Evolutionary conservation across 2,888 invertebrate species (phyloP), one percentile per base, ranked within the genome.

Genomic region (Philhelius pedissequus): DNA sequence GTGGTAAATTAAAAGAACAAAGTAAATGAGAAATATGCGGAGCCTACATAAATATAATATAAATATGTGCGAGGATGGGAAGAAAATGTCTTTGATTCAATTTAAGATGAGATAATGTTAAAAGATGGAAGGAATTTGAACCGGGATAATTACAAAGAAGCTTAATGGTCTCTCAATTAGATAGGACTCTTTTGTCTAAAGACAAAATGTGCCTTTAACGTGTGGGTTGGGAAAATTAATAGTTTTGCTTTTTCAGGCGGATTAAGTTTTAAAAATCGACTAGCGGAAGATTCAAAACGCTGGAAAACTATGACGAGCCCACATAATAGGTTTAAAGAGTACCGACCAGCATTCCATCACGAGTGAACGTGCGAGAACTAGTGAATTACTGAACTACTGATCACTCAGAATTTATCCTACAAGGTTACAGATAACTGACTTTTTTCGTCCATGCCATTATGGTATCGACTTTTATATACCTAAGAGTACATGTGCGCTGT

Each of bases 1-100:
- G 83, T 79, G 74, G 79, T 74, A 83, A 74, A 83, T 83, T 83
- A 56, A 79, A 68, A 74, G 58, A 60, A 78, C 68, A 32, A 70
- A 75, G 48, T 20, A 43, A 40, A 30, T 30, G 68, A 73, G 66
- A 56, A 56, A 48, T 30, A 38, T 35, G n/a, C n/a, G 35, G 50
- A 22, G 56, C 30, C 32, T 32, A 5, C 11, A 25, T 20, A 15
- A 9, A 13, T n/a, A 25, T 15, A 48, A 48, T 11, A 11, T 13
- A 2, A n/a, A n/a, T 11, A n/a, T n/a, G n/a, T n/a, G n/a, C n/a
- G n/a, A n/a, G 15, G 30, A 32, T 20, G 38, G n/a, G 9, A 25
- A 60, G 38, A 64, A 25, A 73, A 73, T 79, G 66, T 74, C 68
- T 74, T 79, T 79, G 74, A 79, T 79, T 74, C 74, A 79, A 74